Conservation (phyloP, 1,140 invertebrate species). For the Drosophila azteca region DNA sequence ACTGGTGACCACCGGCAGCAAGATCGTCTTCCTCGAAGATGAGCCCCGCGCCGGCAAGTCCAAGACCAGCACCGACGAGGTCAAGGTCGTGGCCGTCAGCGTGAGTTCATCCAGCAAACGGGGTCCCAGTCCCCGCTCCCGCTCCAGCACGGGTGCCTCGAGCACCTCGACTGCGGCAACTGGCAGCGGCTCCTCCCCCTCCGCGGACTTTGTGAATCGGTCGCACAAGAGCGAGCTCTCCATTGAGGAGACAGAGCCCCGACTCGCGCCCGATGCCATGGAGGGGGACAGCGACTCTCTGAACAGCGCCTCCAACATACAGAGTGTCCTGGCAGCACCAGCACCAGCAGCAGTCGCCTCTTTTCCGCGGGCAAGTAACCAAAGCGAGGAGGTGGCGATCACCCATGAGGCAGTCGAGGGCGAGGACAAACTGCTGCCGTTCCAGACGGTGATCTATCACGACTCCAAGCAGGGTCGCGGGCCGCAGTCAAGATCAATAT, state of each 20-base stretch:
- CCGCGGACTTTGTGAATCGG: constrained; percentile 71
- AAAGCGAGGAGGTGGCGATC: constrained; percentile 26
- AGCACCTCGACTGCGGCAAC: constrained; percentile 38
- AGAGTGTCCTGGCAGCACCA: constrained; percentile 74
- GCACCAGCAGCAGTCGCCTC: constrained; percentile 39
- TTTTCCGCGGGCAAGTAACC: constrained; percentile 39
- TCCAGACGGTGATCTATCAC: constrained; percentile 85
- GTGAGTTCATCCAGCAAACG: constrained; percentile 77
- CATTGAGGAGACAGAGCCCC: constrained; percentile 76
- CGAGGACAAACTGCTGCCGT: constrained; percentile 68
- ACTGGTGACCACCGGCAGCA: constrained; percentile 76
- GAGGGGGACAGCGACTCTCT: constrained; percentile 64
- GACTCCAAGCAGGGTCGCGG: constrained; percentile 84
- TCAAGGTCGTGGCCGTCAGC: constrained; percentile 78
- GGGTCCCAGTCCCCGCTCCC: constrained; percentile 16
- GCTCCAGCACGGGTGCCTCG: constrained; percentile 24
- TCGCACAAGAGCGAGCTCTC: constrained; percentile 81
- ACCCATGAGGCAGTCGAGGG: constrained; percentile 16
- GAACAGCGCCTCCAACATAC: constrained; percentile 78
- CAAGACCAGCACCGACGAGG: constrained; percentile 59
- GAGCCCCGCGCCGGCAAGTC: constrained; percentile 10
- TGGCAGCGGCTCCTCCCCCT: background rate
- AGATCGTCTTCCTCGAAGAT: constrained; percentile 81
- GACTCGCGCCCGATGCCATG: constrained; percentile 55
- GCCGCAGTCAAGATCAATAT: constrained; percentile 84